Evolutionary conservation across 92 coral and sea anemone species (phyloP).

Genomic region (Diadumene lineata): DNA sequence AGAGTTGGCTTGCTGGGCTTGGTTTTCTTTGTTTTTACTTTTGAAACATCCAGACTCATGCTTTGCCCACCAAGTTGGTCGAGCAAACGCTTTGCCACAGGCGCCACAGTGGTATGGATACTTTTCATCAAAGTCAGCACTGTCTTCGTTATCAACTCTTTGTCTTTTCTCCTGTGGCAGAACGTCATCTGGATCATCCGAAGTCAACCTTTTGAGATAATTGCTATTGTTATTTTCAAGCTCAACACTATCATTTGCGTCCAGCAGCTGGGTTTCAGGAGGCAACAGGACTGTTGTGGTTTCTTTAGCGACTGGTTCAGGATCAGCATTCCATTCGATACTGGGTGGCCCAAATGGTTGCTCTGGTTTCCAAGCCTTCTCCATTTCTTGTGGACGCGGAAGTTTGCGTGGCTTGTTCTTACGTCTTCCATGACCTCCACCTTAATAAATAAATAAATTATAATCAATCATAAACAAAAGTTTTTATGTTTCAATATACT

Average conservation of each 20-base stretch:
- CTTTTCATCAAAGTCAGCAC: constrained; percentile 1
- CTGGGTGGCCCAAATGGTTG: constrained; percentile 45
- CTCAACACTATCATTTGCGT: constrained; percentile 13
- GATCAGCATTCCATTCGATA: constrained; percentile 3
- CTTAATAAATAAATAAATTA: too few relatives aligned
- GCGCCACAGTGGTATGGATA: constrained; percentile 24
- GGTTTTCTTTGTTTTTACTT: neutral
- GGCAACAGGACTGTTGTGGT: constrained; percentile 37
- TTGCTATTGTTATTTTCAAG: constrained; percentile 12
- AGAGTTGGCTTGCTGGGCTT: neutral
- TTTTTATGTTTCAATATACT: too few relatives aligned
- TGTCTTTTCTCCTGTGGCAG: constrained; percentile 21
- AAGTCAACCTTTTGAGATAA: constrained; percentile 20
- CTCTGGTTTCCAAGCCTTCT: constrained; percentile 36
- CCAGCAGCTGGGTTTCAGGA: constrained; percentile 17
- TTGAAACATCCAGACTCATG: constrained; percentile 33
- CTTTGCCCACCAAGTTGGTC: constrained; percentile 43
- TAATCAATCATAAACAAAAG: too few relatives aligned
- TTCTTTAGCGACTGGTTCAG: constrained; percentile 2
- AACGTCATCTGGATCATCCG: neutral
- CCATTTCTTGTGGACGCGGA: constrained; percentile 30
- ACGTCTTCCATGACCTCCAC: constrained; percentile 43
- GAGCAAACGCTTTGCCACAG: constrained; percentile 40
- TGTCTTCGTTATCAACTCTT: constrained; percentile 9
- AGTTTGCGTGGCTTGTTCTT: constrained; percentile 45